These are phyloP conservation scores for Blastobasis lacticolella DNA, from an alignment of 2,888 invertebrate species.

Conservation along the genomic window DNA sequence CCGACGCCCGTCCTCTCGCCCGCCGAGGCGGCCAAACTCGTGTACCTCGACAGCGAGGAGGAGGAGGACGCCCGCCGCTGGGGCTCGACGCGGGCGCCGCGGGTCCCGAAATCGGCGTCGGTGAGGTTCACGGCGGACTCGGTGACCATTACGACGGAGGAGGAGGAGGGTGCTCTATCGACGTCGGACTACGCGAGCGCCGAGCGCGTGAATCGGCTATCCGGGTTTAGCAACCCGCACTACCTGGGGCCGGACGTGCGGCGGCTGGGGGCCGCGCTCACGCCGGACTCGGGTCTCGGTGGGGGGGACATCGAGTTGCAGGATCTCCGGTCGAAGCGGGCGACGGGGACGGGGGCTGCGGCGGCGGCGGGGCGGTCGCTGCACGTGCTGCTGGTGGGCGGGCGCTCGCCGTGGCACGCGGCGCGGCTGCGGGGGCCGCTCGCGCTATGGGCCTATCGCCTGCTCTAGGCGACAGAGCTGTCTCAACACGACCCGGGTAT, in stretches of 20 bases:
- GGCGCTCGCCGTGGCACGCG: conserved; percentile 84
- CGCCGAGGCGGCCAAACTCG: conserved; percentile 78
- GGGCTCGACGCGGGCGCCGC: conserved; percentile 72
- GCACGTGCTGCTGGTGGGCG: conserved; percentile 77
- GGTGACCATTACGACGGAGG: conserved; percentile 64
- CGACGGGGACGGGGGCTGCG: conserved; percentile 36
- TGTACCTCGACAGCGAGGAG: conserved; percentile 81
- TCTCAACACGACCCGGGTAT: no score
- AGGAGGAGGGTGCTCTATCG: conserved; percentile 75
- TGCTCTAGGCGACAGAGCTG: conserved; percentile 38
- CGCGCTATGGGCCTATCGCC: conserved; percentile 84
- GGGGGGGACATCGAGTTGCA: conserved; percentile 60
- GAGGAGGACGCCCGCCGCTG: conserved; percentile 54
- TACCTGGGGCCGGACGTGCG: conserved; percentile 81
- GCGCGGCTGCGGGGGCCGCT: conserved; percentile 84
- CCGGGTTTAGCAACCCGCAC: conserved; percentile 84
- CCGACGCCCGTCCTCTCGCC: conserved; percentile 80
- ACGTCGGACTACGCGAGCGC: conserved; percentile 86
- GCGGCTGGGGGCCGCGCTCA: conserved; percentile 79
- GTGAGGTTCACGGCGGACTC: conserved; percentile 71
- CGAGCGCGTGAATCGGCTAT: conserved; percentile 76
- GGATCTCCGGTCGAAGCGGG: conserved; percentile 36
- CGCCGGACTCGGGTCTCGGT: conserved; percentile 78
- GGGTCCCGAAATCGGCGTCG: conserved; percentile 72
- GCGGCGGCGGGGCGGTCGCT: conserved; percentile 30